Base-by-base conservation (phyloP, 2,888 invertebrate genomes). In the Melinaea marsaeus region DNA sequence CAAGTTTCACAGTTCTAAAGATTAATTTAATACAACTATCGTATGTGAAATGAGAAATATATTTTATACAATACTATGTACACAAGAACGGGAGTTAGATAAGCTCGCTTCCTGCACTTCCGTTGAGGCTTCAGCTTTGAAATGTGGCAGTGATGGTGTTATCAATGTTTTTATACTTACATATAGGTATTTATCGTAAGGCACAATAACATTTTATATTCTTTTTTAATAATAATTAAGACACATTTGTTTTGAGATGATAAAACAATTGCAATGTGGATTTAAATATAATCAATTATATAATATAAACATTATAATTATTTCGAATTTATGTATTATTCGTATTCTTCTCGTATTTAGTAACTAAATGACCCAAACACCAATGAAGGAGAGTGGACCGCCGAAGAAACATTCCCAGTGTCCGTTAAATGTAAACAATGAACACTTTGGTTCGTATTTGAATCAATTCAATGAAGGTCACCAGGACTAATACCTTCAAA, bases 71-170 rank as follows among this genome's bases (percentile, higher is more conserved):
- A 42, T 42, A 42, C 3, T 42, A 9, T 11, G 9, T 9, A 42
- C 42, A 9, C 11, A 42, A 42, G 42, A 6, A 42, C 42, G 73
- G 70, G 73, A 70, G 71, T 66, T 70, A 77, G 78, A 78, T 78
- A 78, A 77, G 77, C 73, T 61, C 66, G 69, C 74, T 71, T 74
- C 73, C 76, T 75, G 73, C 68, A 64, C 74, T 71, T 75, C 75
- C 75, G 74, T 69, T 61, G 67, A 63, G 60, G 69, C 70, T 62
- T 61, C 68, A 66, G 67, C 69, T 42, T 69, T 70, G 73, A 72
- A 69, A 71, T 72, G 72, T 73, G 66, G 57, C 63, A 67, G 55
- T 64, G 60, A 64, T 62, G 69, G 66, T 69, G 62, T 67, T 71
- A 69, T 71, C 67, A 62, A 42, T 11, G 42, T 42, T 42, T 42